A percentile compares a stretch with the other conserved stretches of the same genome.
Conservation (phyloP, 2,113 vertebrate species). For the Galbula dea region DNA sequence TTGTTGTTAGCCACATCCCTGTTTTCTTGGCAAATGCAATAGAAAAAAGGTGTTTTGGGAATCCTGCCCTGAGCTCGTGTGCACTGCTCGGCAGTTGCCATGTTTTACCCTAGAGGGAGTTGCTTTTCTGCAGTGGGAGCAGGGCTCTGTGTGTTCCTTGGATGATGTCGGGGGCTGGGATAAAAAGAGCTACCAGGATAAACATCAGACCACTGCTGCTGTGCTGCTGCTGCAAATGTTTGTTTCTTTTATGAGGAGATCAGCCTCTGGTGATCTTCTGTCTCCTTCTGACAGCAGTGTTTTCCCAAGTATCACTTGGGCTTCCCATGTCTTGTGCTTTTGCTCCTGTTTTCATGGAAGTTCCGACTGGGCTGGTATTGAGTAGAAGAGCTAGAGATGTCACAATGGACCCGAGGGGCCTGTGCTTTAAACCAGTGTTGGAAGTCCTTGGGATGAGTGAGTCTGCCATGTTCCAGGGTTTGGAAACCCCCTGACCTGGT, state of each 20-base stretch:
- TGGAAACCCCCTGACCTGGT: not conserved
- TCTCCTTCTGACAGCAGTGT: not conserved
- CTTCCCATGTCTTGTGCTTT: not conserved
- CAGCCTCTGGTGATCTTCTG: not conserved
- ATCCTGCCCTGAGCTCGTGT: not conserved
- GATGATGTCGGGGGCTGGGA: not conserved
- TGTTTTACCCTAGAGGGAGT: constrained; percentile 67
- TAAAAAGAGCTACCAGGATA: not conserved
- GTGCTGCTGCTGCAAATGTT: not conserved
- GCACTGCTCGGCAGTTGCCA: constrained; percentile 32
- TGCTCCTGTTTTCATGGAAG: not conserved
- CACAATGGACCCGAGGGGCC: not conserved
- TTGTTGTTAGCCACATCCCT: not conserved
- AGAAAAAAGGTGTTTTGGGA: not conserved
- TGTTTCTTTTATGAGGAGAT: not conserved
- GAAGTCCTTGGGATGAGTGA: not conserved
- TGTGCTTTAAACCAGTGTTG: rapidly evolving
- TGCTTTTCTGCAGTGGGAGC: constrained; percentile 62
- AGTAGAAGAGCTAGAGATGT: not conserved
- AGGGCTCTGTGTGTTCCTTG: constrained; percentile 6
- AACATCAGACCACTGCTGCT: not conserved
- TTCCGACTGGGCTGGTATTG: rapidly evolving
- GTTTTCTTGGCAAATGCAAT: not conserved
- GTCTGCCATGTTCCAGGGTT: not conserved
- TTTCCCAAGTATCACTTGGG: not conserved